Conservation (phyloP, 1,140 invertebrate species). For the Cataglyphis hispanica region DNA sequence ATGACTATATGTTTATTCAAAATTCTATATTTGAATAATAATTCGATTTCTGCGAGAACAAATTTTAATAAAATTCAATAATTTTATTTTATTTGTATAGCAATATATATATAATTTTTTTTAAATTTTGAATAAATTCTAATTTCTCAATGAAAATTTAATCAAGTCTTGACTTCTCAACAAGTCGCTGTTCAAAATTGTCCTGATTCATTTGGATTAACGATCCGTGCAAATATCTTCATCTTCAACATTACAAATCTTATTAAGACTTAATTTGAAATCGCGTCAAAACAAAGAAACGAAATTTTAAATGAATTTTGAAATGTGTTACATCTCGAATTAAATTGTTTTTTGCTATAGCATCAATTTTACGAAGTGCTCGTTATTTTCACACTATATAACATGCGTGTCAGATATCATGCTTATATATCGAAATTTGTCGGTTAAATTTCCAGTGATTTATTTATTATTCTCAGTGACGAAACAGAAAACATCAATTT, state of each 20-base stretch:
- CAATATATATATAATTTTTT: background rate
- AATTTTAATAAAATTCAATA: no score
- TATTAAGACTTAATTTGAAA: background rate
- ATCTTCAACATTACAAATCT: background rate
- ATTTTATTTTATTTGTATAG: background rate
- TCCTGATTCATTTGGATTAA: background rate
- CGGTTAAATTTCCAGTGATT: slow-evolving; percentile 49
- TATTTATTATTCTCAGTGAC: slow-evolving; percentile 46
- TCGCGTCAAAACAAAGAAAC: background rate
- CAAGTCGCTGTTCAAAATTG: background rate
- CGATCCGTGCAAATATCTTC: no score
- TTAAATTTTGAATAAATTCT: background rate
- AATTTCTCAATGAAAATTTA: background rate
- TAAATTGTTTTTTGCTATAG: background rate
- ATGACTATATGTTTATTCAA: background rate
- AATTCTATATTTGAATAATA: background rate
- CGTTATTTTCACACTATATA: slow-evolving; percentile 25
- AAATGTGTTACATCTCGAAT: background rate
- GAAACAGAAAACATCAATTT: slow-evolving; percentile 52
- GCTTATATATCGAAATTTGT: slow-evolving; percentile 49
- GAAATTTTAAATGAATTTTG: background rate
- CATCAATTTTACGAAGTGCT: background rate
- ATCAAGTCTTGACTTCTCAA: background rate
- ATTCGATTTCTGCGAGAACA: background rate
- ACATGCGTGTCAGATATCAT: background rate